These are phyloP conservation scores for Callaeas wilsoni DNA, from an alignment of 2,113 vertebrate species.

Conservation along the genomic window DNA sequence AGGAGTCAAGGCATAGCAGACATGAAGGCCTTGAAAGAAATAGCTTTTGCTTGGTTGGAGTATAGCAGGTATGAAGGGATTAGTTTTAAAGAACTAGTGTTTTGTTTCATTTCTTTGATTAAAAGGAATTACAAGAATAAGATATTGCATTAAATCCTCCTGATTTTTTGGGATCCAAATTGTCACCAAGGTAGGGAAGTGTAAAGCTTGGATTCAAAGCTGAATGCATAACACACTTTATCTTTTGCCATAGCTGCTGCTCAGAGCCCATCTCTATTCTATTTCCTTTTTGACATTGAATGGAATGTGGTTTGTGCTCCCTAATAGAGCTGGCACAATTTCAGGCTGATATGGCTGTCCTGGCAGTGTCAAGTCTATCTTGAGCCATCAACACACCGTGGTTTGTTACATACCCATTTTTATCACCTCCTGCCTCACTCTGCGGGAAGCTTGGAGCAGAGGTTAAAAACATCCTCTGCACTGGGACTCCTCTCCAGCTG, in stretches of 20 bases:
- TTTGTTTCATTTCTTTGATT: not conserved
- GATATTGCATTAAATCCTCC: not conserved
- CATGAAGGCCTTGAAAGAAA: not conserved
- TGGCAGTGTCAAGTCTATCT: constrained; percentile 24
- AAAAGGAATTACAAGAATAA: not conserved
- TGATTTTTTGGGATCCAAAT: not conserved
- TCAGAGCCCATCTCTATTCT: not conserved
- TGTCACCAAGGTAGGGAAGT: not conserved
- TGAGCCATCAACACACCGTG: not conserved
- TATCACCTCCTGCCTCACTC: not conserved
- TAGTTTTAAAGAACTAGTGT: not conserved
- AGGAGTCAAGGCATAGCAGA: not conserved
- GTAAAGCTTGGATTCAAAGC: not conserved
- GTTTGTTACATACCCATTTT: not conserved
- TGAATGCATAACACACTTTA: not conserved
- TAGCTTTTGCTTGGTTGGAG: not conserved
- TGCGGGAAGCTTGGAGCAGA: not conserved
- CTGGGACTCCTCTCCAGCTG: constrained; percentile 5
- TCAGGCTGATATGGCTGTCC: not conserved
- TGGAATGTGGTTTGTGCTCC: not conserved
- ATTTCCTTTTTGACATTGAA: not conserved
- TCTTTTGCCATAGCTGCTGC: not conserved
- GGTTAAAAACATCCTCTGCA: constrained; percentile 30
- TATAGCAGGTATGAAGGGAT: not conserved
- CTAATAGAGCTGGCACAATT: not conserved